Percentiles rank a stretch among this genome's conserved stretches.
These are phyloP conservation scores for Oreochromis tanganicae DNA, from an alignment of 2,113 vertebrate species.

Conservation along the genomic window DNA sequence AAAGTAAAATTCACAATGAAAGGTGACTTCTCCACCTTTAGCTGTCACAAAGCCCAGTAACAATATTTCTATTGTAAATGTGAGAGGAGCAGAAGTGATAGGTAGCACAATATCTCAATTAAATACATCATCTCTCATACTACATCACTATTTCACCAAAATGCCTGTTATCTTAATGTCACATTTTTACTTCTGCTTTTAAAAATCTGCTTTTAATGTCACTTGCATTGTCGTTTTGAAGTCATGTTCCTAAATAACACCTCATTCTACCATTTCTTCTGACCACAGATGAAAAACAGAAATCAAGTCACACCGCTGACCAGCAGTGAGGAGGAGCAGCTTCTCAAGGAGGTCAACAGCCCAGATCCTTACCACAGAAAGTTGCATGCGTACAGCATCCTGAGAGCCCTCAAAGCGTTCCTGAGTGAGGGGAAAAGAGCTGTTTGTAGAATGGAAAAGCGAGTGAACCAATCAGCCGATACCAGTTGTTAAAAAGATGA, in stretches of 20 bases:
- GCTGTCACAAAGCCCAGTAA: not conserved
- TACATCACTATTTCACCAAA: too few relatives aligned
- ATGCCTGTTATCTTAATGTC: not conserved
- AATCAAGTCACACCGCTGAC: slow-evolving; percentile 21
- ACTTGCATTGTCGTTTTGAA: not conserved
- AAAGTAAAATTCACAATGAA: not conserved
- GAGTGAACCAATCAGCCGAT: not conserved
- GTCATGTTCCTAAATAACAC: not conserved
- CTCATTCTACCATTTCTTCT: not conserved
- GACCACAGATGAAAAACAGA: slow-evolving; percentile 63
- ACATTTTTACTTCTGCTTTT: not conserved
- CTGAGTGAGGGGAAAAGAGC: slow-evolving; percentile 69
- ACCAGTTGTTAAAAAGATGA: not conserved
- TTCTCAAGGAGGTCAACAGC: slow-evolving; percentile 42
- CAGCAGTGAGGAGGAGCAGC: slow-evolving; percentile 14
- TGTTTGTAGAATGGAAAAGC: slow-evolving; percentile 25
- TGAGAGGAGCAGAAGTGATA: not conserved
- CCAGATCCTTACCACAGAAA: slow-evolving; percentile 61
- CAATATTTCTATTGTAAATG: not conserved
- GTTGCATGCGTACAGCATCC: slow-evolving; percentile 67
- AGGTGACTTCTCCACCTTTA: not conserved
- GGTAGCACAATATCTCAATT: not conserved
- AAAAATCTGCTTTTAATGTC: not conserved
- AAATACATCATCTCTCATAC: not conserved
- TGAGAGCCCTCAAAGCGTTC: slow-evolving; percentile 71